These are phyloP conservation scores for Tetranychus truncatus DNA, from an alignment of 2,888 invertebrate species.

Conservation along the genomic window DNA sequence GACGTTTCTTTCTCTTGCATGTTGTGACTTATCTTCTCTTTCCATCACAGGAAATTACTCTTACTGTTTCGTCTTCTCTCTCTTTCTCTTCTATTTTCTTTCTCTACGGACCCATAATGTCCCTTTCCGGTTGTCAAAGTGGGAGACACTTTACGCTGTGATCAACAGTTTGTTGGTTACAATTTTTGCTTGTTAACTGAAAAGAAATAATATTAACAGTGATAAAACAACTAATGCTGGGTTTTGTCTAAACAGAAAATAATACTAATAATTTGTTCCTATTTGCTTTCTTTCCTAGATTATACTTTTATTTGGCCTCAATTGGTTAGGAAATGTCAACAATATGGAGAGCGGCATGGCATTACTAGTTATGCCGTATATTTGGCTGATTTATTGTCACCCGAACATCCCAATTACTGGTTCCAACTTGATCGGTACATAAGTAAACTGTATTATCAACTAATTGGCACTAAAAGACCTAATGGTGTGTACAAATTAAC, in stretches of 20 bases:
- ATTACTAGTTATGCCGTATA: background rate
- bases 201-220: no score
- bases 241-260: background rate
- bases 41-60: background rate
- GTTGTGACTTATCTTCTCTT: background rate
- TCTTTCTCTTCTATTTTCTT: background rate
- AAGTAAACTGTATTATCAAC: background rate
- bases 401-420: background rate
- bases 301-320: background rate
- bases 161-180: no score
- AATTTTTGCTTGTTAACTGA: no score
- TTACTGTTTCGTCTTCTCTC: background rate
- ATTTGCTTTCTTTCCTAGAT: background rate
- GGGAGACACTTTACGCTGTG: background rate
- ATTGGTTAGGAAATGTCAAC: conserved; percentile 1
- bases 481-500: background rate
- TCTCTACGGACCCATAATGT: background rate
- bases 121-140: background rate
- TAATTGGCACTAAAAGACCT: background rate
- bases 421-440: background rate
- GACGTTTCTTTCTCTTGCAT: background rate
- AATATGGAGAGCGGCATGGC: background rate
- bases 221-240: no score
- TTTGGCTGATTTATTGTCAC: background rate
- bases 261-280: background rate